Conservation (phyloP, 2,888 invertebrate genomes). For the Bellardia bayeri region DNA sequence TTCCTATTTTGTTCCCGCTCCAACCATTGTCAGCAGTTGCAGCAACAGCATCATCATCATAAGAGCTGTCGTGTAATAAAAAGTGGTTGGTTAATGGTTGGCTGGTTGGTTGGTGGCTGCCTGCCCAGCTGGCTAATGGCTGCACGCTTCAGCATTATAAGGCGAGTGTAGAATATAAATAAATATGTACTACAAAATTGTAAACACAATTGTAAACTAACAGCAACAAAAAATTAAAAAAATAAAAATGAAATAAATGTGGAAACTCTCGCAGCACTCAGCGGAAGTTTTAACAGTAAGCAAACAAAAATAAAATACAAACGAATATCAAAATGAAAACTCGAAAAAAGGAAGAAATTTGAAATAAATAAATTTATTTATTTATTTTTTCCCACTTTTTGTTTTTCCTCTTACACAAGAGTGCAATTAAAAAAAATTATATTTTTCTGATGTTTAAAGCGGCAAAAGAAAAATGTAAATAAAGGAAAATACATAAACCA, state of each 20-base stretch:
- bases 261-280: constrained; percentile 40
- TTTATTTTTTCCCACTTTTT: constrained; percentile 22
- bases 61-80: constrained; percentile 47
- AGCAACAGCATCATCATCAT: constrained; percentile 1
- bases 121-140: constrained; percentile 38
- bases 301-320: constrained; percentile 52
- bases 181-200: constrained; percentile 27
- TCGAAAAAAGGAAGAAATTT: not conserved
- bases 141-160: constrained; percentile 33
- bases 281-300: constrained; percentile 66
- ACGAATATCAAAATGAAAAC: constrained; percentile 13
- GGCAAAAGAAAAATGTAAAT: not conserved
- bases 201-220: constrained; percentile 54
- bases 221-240: constrained; percentile 18
- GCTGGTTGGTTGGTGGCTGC: constrained; percentile 20
- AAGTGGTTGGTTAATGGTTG: constrained; percentile 37
- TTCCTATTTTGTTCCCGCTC: not conserved
- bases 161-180: constrained; percentile 2
- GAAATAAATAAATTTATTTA: not conserved
- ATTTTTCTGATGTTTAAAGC: constrained; percentile 14
- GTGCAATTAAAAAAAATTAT: constrained; percentile 29
- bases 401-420: constrained; percentile 10
- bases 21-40: not conserved
- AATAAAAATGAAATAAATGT: constrained; percentile 55
- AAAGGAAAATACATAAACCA: not conserved